Percentiles rank a stretch among this genome's conserved stretches.
phyloP scores from a whole-genome alignment of 37 sponge, comb jelly and placozoan species.

The Agelas oroides region DNA sequence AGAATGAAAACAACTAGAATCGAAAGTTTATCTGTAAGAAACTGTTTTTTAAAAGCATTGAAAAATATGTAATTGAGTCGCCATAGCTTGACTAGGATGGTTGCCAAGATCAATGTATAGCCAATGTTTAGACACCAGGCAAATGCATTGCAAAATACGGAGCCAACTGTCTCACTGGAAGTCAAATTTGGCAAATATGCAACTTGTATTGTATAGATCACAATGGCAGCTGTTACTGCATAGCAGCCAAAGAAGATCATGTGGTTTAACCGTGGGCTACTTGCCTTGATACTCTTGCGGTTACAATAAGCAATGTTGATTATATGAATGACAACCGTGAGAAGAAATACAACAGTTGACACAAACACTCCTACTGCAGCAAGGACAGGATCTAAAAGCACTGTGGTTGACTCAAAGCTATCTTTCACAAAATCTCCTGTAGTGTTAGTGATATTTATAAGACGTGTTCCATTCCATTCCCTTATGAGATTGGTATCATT shows the following conservation, averaged over 20 bases:
- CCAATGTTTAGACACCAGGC: slow-evolving; percentile 27
- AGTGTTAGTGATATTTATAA: background rate
- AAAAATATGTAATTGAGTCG: slow-evolving; percentile 52
- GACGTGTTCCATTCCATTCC: background rate
- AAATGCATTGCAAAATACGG: slow-evolving; percentile 22
- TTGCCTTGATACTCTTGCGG: slow-evolving; percentile 27
- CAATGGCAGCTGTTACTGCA: background rate
- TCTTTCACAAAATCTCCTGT: background rate
- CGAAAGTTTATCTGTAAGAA: slow-evolving; percentile 25
- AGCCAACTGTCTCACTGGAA: too few species aligned
- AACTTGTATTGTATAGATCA: slow-evolving; percentile 20
- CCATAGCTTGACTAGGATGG: slow-evolving; percentile 39
- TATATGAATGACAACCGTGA: slow-evolving; percentile 13
- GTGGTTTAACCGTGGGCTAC: slow-evolving; percentile 34
- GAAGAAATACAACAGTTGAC: background rate
- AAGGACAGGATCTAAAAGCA: background rate
- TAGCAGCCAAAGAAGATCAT: slow-evolving; percentile 47
- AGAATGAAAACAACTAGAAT: slow-evolving; percentile 15
- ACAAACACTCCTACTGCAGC: background rate
- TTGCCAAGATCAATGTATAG: slow-evolving; percentile 41
- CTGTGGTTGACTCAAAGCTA: background rate
- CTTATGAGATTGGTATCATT: background rate
- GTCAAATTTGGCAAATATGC: background rate
- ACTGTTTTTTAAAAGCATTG: background rate
- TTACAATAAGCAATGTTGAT: slow-evolving; percentile 3